Evolutionary conservation across 2,797 vertebrate genomes (phyloP).

Genomic region (Gadopsis marmoratus): DNA sequence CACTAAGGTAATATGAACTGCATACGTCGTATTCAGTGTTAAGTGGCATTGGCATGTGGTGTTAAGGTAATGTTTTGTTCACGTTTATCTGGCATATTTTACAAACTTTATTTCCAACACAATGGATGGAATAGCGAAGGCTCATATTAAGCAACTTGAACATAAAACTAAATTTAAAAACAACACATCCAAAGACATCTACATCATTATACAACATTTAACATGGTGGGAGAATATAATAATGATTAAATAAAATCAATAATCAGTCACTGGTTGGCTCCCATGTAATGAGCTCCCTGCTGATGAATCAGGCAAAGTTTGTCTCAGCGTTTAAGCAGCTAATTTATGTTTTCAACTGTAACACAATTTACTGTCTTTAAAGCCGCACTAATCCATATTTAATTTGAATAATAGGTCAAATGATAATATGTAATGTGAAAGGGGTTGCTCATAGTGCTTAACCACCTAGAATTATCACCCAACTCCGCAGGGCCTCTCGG

Average conservation of each 20-base stretch:
- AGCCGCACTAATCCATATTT: neutral
- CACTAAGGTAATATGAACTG: too few species aligned
- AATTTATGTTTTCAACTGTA: neutral
- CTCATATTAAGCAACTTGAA: neutral
- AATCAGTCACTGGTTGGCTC: neutral
- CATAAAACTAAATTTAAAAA: neutral
- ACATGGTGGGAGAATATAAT: neutral
- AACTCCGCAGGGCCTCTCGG: neutral
- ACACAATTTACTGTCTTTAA: neutral
- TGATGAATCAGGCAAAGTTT: neutral
- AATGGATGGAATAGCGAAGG: neutral
- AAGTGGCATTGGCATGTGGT: neutral
- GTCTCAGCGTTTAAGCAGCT: neutral
- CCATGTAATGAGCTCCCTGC: neutral
- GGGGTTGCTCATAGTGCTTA: neutral
- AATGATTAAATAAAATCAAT: neutral
- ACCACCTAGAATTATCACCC: neutral
- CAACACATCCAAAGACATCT: neutral
- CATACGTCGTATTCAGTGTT: neutral
- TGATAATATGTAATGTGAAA: neutral
- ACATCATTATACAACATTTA: neutral
- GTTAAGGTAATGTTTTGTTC: slow-evolving; percentile 5
- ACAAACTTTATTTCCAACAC: neutral
- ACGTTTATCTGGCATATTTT: neutral
- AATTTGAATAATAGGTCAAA: neutral